phyloP scores from a whole-genome alignment of 2,797 vertebrate genomes.

The Falco rusticolus region DNA sequence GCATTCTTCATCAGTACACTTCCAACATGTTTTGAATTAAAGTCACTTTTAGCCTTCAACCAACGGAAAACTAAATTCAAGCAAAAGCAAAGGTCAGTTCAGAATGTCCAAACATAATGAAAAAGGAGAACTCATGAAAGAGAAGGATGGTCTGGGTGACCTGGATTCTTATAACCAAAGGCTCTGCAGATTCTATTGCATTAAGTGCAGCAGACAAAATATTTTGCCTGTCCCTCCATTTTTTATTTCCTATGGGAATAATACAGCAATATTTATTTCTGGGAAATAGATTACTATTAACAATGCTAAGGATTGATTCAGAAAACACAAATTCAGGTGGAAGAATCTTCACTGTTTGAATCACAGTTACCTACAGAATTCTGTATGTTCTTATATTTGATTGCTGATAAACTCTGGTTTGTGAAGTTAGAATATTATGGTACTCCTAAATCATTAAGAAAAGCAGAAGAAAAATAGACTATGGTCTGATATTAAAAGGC shows the following conservation, averaged over 20 bases:
- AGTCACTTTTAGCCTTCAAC: neutral
- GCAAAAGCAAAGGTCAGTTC: constrained; percentile 1
- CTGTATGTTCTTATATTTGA: neutral
- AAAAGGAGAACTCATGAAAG: neutral
- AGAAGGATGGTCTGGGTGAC: neutral
- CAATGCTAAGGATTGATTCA: neutral
- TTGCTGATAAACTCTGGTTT: neutral
- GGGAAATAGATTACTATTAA: neutral
- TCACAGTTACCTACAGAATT: neutral
- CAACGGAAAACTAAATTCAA: constrained; percentile 20
- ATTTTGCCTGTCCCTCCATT: neutral
- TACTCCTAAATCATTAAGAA: neutral
- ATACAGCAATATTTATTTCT: neutral
- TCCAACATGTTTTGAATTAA: neutral
- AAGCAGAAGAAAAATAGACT: neutral
- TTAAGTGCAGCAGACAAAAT: neutral
- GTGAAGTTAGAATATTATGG: neutral
- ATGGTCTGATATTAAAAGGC: neutral
- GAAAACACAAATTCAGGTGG: neutral
- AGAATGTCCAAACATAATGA: constrained; percentile 1
- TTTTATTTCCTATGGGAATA: neutral
- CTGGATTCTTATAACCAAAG: neutral
- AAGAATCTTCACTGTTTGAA: neutral
- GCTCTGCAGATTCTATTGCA: neutral
- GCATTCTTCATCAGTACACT: neutral